A percentile compares a stretch with the other conserved stretches of the same genome.
phyloP scores from a whole-genome alignment of 2,113 vertebrate genomes.

The Hoplias malabaricus region DNA sequence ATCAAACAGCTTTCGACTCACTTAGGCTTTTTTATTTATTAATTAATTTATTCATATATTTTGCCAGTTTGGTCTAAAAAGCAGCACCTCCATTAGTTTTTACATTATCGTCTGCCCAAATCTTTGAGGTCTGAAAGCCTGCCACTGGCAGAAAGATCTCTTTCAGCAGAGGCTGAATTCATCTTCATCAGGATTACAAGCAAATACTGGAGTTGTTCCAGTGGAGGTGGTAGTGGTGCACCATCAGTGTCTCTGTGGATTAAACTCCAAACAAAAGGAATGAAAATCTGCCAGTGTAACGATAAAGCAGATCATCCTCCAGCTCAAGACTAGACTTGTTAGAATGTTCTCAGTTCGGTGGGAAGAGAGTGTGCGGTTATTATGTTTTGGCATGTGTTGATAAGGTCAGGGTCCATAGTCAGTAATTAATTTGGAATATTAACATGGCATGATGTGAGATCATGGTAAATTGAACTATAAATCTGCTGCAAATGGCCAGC shows the following conservation, averaged over 20 bases:
- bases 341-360: background rate
- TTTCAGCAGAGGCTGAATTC: background rate
- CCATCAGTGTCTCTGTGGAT: background rate
- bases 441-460: background rate
- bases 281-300: background rate
- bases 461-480: background rate
- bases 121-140: background rate
- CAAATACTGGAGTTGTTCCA: background rate
- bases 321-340: background rate
- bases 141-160: background rate
- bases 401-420: background rate
- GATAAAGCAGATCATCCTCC: background rate
- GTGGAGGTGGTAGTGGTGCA: background rate
- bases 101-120: background rate
- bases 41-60: too few relatives aligned
- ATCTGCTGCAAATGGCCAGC: too few relatives aligned
- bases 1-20: background rate
- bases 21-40: background rate
- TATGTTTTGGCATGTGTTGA: background rate
- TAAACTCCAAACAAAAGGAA: background rate
- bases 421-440: background rate
- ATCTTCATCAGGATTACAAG: background rate
- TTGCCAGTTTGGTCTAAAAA: background rate
- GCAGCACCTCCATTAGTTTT: background rate
- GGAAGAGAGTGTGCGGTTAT: background rate